phyloP scores from a whole-genome alignment of 2,888 invertebrate species.

The Dusona sp. region DNA sequence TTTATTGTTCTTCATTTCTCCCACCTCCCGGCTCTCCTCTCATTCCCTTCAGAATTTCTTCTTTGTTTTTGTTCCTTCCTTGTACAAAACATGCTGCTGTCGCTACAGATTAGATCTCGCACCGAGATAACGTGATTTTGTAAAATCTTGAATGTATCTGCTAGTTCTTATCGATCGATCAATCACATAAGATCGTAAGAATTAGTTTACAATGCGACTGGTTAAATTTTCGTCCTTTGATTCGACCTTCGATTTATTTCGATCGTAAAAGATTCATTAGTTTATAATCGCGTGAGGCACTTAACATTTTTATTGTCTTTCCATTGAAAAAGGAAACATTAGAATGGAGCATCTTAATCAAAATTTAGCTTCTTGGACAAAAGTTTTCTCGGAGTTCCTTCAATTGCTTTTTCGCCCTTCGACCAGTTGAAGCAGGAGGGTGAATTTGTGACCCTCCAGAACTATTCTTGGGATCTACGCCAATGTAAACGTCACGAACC shows the following conservation, averaged over 20 bases:
- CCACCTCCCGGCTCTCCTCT: background rate
- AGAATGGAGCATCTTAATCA: background rate
- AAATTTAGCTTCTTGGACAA: background rate
- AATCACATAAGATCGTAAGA: background rate
- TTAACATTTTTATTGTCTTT: background rate
- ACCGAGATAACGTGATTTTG: slow-evolving; percentile 26
- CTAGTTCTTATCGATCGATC: slow-evolving; percentile 19
- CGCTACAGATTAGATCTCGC: slow-evolving; percentile 21
- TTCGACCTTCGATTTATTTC: background rate
- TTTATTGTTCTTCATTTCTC: slow-evolving; percentile 17
- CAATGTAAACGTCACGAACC: slow-evolving; percentile 33
- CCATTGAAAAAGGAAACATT: background rate
- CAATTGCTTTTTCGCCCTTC: background rate
- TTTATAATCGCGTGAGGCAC: background rate
- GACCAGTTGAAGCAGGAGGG: background rate
- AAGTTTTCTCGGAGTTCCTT: background rate
- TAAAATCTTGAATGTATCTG: background rate
- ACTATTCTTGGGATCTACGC: slow-evolving; percentile 44
- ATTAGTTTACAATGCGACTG: background rate
- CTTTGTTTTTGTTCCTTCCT: slow-evolving; percentile 10
- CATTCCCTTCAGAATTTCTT: background rate
- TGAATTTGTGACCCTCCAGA: slow-evolving; percentile 12
- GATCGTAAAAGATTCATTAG: background rate
- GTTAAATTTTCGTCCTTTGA: background rate
- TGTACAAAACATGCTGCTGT: slow-evolving; percentile 16